Evolutionary conservation across 2,113 vertebrate genomes (phyloP).

Genomic region (Dascyllus trimaculatus): DNA sequence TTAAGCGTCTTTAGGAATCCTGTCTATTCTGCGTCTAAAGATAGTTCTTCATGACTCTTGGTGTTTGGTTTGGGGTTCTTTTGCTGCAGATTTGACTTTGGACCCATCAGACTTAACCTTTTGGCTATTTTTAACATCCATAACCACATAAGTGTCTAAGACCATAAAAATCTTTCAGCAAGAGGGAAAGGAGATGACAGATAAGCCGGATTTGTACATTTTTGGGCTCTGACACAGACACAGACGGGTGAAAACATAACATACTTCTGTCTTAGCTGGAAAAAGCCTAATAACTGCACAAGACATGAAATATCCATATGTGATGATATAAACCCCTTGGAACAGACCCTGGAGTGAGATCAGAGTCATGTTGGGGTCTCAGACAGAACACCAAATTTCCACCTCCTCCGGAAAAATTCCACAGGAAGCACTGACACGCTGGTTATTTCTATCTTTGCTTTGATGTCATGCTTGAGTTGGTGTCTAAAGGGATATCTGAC

Average conservation of each 20-base stretch:
- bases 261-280: neutral
- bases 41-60: neutral
- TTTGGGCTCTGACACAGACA: neutral
- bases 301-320: neutral
- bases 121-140: neutral
- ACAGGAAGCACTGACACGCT: constrained; percentile 15
- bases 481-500: constrained; percentile 25
- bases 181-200: neutral
- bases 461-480: constrained; percentile 37
- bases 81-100: fast-evolving
- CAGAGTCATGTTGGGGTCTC: constrained; percentile 6
- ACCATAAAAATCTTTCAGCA: neutral
- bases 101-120: neutral
- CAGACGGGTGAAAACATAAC: neutral
- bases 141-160: neutral
- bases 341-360: constrained; percentile 11
- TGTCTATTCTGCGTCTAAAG: constrained; percentile 1
- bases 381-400: constrained; percentile 11
- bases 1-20: neutral
- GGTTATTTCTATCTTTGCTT: constrained; percentile 21
- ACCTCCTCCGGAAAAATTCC: constrained; percentile 24
- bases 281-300: constrained; percentile 10
- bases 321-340: neutral
- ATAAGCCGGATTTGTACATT: neutral
- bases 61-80: neutral